A percentile compares a stretch with the other conserved stretches of the same genome.
phyloP scores from a whole-genome alignment of 1,140 invertebrate genomes.

The Musca domestica region DNA sequence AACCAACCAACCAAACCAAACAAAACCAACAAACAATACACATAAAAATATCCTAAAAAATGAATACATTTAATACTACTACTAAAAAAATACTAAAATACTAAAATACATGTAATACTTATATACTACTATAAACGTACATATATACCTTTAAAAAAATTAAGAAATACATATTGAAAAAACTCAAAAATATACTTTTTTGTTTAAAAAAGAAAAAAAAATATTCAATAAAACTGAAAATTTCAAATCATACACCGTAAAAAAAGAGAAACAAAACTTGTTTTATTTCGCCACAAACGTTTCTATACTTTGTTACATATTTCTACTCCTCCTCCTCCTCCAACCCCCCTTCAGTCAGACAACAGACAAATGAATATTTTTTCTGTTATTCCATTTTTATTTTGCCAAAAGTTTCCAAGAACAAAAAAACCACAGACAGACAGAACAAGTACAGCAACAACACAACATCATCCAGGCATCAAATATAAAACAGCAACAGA shows the following conservation, averaged over 20 bases:
- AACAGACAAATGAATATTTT: too few relatives aligned
- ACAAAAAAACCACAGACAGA: slow-evolving; percentile 4
- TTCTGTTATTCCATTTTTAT: too few relatives aligned
- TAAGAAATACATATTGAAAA: slow-evolving; percentile 17
- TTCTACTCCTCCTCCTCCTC: too few relatives aligned
- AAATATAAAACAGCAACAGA: too few relatives aligned
- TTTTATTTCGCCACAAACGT: slow-evolving; percentile 17
- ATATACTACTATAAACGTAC: slow-evolving; percentile 2
- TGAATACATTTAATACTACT: background rate
- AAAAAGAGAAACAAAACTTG: slow-evolving; percentile 16
- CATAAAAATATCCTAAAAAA: background rate
- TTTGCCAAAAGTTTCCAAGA: background rate
- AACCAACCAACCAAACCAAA: background rate
- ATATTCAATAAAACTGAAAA: slow-evolving; percentile 21
- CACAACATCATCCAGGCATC: background rate
- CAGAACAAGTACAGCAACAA: background rate
- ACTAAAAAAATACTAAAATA: too few relatives aligned
- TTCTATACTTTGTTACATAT: too few relatives aligned
- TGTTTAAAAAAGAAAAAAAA: slow-evolving; percentile 11
- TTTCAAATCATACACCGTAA: slow-evolving; percentile 20
- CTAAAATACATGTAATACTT: slow-evolving; percentile 3
- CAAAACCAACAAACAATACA: background rate
- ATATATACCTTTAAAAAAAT: background rate
- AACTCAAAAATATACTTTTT: slow-evolving; percentile 17
- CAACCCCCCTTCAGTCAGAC: too few relatives aligned